Base-by-base conservation (phyloP, 2,113 vertebrate species). In the Malurus elegans region DNA sequence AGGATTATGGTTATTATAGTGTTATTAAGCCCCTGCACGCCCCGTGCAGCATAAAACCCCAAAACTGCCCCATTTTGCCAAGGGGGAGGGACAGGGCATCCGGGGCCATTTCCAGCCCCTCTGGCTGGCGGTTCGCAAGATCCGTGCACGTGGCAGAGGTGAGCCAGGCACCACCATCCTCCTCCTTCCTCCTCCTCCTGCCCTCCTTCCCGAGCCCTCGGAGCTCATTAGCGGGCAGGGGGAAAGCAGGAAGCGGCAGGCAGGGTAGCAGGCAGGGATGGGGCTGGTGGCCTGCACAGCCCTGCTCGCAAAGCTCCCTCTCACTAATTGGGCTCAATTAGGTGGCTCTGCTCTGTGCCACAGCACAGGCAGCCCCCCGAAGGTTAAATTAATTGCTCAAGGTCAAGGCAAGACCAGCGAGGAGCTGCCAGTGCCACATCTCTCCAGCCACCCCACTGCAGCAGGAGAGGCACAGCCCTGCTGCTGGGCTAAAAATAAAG, bases 401-500 rank as follows among this genome's bases (percentile, higher is more conserved):
- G 96, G 96, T 96, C 95, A 93, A 76, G 88, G 84, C 67, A 57
- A 72, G 75, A 65, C 71, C 82, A 82, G 90, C 3, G 0, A 91
- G 88, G 71, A 90, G 85, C 95, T 58, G 71, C 69, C 2, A 6
- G 74, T 69, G 62, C 42, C 45, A 53, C 12, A 11, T 47, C 54
- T 51, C 89, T 54, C 65, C 85, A 86, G 64, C 58, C 79, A 42
- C 72, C 78, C 86, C 62, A 69, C 81, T 65, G 29, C 29, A 89
- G 95, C 86, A 19, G 66, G 75, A 88, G 54, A 72, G 71, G 71
- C 47, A 40, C 28, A 61, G 73, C 66, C 71, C 36, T 34, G 81
- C 87, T 92, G 91, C 93, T 67, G 82, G 47, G 86, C 95, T 97
- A 95, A 96, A 97, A 97, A 97, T 95, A 97, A 97, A 95, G 95